Evolutionary conservation across 1,140 invertebrate species (phyloP).

Genomic region (Popillia japonica): DNA sequence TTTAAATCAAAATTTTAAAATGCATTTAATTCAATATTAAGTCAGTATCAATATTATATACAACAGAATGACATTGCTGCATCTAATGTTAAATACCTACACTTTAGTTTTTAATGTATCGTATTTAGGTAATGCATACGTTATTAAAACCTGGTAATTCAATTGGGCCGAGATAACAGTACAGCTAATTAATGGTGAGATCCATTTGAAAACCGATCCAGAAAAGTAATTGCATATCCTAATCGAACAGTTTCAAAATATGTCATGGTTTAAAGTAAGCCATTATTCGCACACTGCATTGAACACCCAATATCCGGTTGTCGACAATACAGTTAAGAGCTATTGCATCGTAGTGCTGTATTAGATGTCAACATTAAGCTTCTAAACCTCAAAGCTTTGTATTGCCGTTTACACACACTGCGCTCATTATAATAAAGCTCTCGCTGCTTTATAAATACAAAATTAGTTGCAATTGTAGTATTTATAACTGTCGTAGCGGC

Average conservation of each 20-base stretch:
- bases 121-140: too few species aligned
- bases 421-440: background rate
- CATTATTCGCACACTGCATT: background rate
- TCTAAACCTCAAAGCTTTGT: slow-evolving; percentile 2
- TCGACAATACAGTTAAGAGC: slow-evolving; percentile 2
- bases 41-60: too few species aligned
- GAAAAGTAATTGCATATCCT: background rate
- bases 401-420: background rate
- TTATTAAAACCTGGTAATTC: too few species aligned
- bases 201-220: background rate
- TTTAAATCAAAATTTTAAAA: too few species aligned
- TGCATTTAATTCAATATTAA: too few species aligned
- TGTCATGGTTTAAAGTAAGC: background rate
- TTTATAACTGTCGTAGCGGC: too few species aligned
- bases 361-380: background rate
- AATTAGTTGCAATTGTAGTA: background rate
- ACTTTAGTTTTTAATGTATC: too few species aligned
- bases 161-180: background rate
- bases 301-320: background rate
- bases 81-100: too few species aligned
- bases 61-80: too few species aligned
- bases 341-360: background rate
- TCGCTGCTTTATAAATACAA: too few species aligned
- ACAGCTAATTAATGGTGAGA: background rate
- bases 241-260: background rate